Evolutionary conservation across 2,888 invertebrate species (phyloP).

Genomic region (Philopedon plagiatum): DNA sequence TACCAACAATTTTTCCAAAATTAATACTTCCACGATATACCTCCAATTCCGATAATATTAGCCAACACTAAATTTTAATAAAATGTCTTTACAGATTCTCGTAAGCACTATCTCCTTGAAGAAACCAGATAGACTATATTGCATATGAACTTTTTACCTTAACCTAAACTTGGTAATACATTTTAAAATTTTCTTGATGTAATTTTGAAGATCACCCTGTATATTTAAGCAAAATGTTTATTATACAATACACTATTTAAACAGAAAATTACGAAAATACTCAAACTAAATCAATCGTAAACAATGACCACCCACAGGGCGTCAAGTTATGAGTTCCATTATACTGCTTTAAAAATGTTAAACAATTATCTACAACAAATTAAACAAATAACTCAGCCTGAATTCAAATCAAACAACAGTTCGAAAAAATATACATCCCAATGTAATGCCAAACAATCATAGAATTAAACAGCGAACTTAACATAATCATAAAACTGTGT

Average conservation of each 20-base stretch:
- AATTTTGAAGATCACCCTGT: no score
- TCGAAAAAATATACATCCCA: conserved; percentile 28
- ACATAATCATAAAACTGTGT: conserved; percentile 39
- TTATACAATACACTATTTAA: neutral
- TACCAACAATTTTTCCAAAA: no score
- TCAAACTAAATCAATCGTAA: neutral
- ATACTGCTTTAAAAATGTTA: conserved; percentile 16
- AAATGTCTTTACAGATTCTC: no score
- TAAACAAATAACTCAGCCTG: conserved; percentile 14
- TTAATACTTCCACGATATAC: no score
- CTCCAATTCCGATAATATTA: no score
- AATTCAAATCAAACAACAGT: conserved; percentile 18
- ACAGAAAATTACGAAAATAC: neutral
- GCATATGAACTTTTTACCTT: no score
- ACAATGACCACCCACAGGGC: conserved; percentile 12
- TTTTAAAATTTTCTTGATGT: no score
- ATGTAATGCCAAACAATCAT: conserved; percentile 24
- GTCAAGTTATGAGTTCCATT: conserved; percentile 15
- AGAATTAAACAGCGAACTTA: conserved; percentile 29
- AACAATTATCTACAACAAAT: conserved; percentile 17
- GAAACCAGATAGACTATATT: no score
- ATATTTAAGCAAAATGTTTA: no score
- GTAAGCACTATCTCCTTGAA: no score
- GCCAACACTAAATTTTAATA: no score
- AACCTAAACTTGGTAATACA: no score